Conservation (phyloP, 1,140 invertebrate genomes). For the Bombus polaris region DNA sequence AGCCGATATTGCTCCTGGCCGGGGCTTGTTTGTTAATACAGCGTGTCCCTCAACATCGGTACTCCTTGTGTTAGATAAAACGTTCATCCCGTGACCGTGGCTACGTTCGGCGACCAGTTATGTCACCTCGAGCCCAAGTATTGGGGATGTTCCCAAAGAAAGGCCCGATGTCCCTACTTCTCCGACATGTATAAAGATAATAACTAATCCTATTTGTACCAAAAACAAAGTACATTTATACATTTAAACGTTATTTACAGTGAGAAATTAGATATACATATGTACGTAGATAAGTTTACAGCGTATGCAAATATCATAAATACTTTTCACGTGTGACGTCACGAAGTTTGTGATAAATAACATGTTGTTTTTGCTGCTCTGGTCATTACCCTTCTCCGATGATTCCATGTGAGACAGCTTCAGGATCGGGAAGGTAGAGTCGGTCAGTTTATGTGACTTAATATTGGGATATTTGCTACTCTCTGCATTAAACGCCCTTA, state of each 20-base stretch:
- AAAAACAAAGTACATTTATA: background rate
- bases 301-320: constrained; percentile 3
- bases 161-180: too few species aligned
- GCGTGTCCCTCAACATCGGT: too few species aligned
- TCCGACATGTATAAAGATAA: background rate
- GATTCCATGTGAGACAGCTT: constrained; percentile 82
- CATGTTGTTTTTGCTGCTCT: constrained; percentile 75
- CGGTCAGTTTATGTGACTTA: constrained; percentile 85
- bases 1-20: too few species aligned
- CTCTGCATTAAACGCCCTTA: constrained; percentile 86
- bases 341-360: constrained; percentile 57
- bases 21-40: too few species aligned
- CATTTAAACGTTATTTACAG: background rate
- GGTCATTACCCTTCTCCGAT: constrained; percentile 60
- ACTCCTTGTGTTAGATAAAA: too few species aligned
- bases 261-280: background rate
- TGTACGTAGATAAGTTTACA: too few species aligned
- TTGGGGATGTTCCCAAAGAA: too few species aligned
- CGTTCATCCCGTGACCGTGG: too few species aligned
- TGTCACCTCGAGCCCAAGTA: too few species aligned
- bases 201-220: background rate
- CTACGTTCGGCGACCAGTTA: too few species aligned
- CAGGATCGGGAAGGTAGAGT: constrained; percentile 89
- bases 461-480: constrained; percentile 86
- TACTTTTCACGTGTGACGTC: background rate